Evolutionary conservation across 2,888 invertebrate genomes (phyloP).

Genomic region (Plagodis pulveraria): DNA sequence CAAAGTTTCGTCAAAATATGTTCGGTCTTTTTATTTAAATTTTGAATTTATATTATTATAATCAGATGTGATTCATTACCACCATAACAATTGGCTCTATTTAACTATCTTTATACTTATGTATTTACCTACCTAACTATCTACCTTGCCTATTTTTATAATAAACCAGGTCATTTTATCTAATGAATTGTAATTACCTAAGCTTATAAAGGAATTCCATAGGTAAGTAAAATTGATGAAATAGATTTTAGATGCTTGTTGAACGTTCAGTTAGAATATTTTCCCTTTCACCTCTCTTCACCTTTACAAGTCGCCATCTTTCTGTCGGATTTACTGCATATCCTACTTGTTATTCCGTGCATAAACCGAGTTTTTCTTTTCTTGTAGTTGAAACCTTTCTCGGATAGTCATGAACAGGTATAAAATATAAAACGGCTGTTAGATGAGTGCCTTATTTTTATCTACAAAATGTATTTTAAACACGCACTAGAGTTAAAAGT

Average conservation of each 20-base stretch:
- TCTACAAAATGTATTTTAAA: constrained; percentile 55
- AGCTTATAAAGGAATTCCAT: constrained; percentile 21
- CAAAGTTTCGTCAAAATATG: too few species aligned
- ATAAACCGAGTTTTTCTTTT: constrained; percentile 58
- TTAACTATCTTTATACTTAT: too few species aligned
- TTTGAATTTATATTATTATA: too few species aligned
- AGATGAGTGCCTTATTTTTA: constrained; percentile 61
- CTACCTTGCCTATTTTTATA: not conserved
- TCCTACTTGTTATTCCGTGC: constrained; percentile 33
- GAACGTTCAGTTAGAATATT: constrained; percentile 8
- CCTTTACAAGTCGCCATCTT: constrained; percentile 8
- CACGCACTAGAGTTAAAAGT: constrained; percentile 48
- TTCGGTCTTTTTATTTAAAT: too few species aligned
- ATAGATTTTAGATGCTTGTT: constrained; percentile 26
- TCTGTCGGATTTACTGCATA: constrained; percentile 17
- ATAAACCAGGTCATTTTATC: constrained; percentile 4
- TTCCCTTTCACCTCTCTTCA: constrained; percentile 17
- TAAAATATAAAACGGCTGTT: constrained; percentile 65
- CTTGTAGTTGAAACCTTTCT: constrained; percentile 84
- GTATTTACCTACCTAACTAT: not conserved
- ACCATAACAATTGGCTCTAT: too few species aligned
- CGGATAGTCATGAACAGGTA: constrained; percentile 85
- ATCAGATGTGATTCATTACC: too few species aligned
- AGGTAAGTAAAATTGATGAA: constrained; percentile 28
- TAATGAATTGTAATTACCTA: constrained; percentile 15